A percentile compares a stretch with the other conserved stretches of the same genome.
Evolutionary conservation across 2,797 vertebrate species (phyloP).

Genomic region (Sebastes melanostomus): DNA sequence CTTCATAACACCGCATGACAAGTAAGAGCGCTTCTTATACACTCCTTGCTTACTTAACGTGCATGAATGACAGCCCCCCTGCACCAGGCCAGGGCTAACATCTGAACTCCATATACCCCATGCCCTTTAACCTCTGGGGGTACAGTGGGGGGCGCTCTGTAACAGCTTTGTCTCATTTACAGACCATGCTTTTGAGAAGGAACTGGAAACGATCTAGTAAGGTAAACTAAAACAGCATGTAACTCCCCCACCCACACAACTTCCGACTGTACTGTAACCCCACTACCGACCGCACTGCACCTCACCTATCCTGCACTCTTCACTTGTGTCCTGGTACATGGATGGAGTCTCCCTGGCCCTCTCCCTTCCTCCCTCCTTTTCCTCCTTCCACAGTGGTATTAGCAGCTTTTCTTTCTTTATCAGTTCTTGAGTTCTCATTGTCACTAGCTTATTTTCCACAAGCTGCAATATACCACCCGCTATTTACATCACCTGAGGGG

Average conservation of each 20-base stretch:
- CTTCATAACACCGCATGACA: slow-evolving; percentile 19
- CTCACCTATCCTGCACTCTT: slow-evolving; percentile 60
- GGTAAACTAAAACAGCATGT: slow-evolving; percentile 93
- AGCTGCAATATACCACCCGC: slow-evolving; percentile 75
- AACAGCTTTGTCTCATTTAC: slow-evolving; percentile 96
- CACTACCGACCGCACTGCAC: slow-evolving; percentile 56
- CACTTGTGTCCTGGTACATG: slow-evolving; percentile 72
- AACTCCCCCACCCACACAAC: slow-evolving; percentile 51
- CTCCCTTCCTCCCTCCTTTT: slow-evolving; percentile 29
- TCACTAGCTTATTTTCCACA: slow-evolving; percentile 69
- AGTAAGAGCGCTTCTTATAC: slow-evolving; percentile 10
- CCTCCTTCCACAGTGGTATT: slow-evolving; percentile 49
- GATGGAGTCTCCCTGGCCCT: slow-evolving; percentile 59
- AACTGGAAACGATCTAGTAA: slow-evolving; percentile 99
- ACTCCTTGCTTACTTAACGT: slow-evolving; percentile 48
- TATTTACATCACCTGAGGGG: slow-evolving; percentile 8
- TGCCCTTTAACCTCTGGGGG: slow-evolving; percentile 53
- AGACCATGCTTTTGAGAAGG: slow-evolving; percentile 99
- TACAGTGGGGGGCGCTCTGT: slow-evolving; percentile 82
- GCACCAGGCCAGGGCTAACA: slow-evolving; percentile 42
- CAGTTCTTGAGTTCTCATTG: slow-evolving; percentile 42
- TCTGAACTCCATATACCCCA: slow-evolving; percentile 19
- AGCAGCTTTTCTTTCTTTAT: slow-evolving; percentile 27
- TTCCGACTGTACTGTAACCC: slow-evolving; percentile 61
- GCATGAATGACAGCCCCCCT: slow-evolving; percentile 59